These are phyloP conservation scores for Cariama cristata DNA, from an alignment of 2,113 vertebrate species.

Conservation along the genomic window DNA sequence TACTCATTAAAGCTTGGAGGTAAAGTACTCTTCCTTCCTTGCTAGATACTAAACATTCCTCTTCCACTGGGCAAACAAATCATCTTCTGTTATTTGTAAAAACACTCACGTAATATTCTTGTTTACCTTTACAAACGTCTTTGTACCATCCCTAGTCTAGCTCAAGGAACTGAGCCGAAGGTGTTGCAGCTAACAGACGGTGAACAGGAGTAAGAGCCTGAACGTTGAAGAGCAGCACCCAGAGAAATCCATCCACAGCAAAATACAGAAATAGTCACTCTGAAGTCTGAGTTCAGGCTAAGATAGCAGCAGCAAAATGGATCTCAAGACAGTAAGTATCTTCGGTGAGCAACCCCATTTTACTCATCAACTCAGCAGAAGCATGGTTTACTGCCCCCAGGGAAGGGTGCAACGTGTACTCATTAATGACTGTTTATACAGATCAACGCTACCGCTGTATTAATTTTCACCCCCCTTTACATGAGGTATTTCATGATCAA, in stretches of 20 bases:
- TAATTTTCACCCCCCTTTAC: not conserved
- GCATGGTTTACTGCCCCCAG: not conserved
- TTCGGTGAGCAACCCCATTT: not conserved
- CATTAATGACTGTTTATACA: slow-evolving; percentile 19
- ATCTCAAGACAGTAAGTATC: not conserved
- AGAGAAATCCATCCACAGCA: not conserved
- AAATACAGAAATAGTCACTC: not conserved
- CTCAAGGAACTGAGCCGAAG: not conserved
- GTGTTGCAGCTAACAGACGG: not conserved
- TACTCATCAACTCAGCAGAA: not conserved
- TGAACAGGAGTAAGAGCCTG: not conserved
- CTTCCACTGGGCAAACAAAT: slow-evolving; percentile 8
- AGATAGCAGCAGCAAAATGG: not conserved
- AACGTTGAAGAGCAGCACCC: not conserved
- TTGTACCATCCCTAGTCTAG: not conserved
- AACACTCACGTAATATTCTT: not conserved
- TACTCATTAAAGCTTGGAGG: not conserved
- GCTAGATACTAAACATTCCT: not conserved
- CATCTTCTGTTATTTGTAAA: not conserved
- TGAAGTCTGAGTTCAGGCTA: not conserved
- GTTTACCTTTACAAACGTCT: not conserved
- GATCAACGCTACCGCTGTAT: not conserved
- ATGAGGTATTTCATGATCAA: not conserved
- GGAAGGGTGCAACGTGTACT: not conserved
- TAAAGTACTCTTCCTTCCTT: not conserved